Conservation (phyloP, 1,140 invertebrate species). For the Odontomachus brunneus region DNA sequence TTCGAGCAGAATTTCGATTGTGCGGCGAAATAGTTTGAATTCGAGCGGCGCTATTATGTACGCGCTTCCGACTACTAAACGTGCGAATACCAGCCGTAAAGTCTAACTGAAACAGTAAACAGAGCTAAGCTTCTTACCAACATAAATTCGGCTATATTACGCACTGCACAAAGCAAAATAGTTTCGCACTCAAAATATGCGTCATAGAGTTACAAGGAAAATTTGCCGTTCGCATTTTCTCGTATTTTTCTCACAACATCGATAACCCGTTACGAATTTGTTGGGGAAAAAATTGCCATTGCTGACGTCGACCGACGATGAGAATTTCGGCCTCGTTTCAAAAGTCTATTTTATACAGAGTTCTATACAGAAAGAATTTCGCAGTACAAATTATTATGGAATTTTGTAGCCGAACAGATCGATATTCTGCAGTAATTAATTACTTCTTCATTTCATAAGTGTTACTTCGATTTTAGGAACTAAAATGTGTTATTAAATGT, state of each 20-base stretch:
- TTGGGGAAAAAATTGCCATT: slow-evolving; percentile 1
- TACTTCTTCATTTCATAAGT: too few species aligned
- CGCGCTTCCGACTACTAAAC: slow-evolving; percentile 53
- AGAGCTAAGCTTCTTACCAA: slow-evolving; percentile 65
- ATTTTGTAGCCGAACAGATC: too few species aligned
- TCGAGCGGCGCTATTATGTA: slow-evolving; percentile 59
- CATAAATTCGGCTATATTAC: slow-evolving; percentile 62
- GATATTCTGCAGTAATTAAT: too few species aligned
- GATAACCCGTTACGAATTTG: background rate
- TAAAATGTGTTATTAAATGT: too few species aligned
- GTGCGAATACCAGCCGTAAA: slow-evolving; percentile 61
- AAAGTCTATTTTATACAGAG: slow-evolving; percentile 24
- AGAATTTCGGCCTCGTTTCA: background rate
- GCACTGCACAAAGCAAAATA: slow-evolving; percentile 58
- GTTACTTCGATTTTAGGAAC: too few species aligned
- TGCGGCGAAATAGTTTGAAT: slow-evolving; percentile 63
- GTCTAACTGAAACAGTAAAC: slow-evolving; percentile 68
- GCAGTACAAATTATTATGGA: too few species aligned
- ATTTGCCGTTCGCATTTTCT: background rate
- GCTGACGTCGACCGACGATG: background rate
- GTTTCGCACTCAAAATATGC: slow-evolving; percentile 44
- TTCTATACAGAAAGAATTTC: too few species aligned
- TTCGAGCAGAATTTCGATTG: slow-evolving; percentile 66
- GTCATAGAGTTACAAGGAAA: slow-evolving; percentile 12
- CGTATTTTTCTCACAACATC: slow-evolving; percentile 2